These are phyloP conservation scores for Tillus elongatus DNA, from an alignment of 2,888 invertebrate species.

Conservation along the genomic window DNA sequence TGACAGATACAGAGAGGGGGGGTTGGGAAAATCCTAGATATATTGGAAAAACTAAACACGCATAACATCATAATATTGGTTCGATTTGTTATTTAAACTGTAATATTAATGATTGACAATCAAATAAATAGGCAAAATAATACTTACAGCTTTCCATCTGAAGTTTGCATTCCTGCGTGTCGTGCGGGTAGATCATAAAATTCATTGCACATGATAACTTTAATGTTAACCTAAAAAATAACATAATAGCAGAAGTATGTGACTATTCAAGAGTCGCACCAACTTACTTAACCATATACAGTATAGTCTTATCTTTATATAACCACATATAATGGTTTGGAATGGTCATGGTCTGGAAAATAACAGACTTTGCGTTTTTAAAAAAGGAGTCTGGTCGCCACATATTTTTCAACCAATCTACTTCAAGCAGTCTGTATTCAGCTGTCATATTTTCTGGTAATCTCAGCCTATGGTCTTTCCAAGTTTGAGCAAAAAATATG, in stretches of 20 bases:
- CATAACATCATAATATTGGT: no score
- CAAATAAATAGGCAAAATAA: no score
- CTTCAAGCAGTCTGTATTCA: constrained; percentile 77
- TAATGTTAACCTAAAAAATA: constrained; percentile 57
- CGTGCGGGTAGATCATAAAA: constrained; percentile 88
- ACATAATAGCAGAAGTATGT: not conserved
- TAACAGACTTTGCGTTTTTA: constrained; percentile 88
- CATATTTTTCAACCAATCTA: constrained; percentile 86
- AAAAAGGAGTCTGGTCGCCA: constrained; percentile 92
- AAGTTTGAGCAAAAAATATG: constrained; percentile 87
- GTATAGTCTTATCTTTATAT: constrained; percentile 75
- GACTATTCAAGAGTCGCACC: not conserved
- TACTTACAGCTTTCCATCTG: constrained; percentile 94
- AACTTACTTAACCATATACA: constrained; percentile 78
- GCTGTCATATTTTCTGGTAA: constrained; percentile 88
- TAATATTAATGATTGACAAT: no score
- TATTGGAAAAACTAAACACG: no score
- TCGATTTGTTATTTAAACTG: no score
- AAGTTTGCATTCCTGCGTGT: constrained; percentile 87
- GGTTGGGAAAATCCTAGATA: no score
- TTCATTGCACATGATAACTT: constrained; percentile 90
- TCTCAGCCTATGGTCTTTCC: constrained; percentile 80
- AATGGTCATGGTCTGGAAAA: constrained; percentile 90
- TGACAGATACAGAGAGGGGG: no score
- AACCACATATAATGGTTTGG: constrained; percentile 91